Conservation (phyloP, 2,888 invertebrate species). For the Dorcus parallelipipedus region DNA sequence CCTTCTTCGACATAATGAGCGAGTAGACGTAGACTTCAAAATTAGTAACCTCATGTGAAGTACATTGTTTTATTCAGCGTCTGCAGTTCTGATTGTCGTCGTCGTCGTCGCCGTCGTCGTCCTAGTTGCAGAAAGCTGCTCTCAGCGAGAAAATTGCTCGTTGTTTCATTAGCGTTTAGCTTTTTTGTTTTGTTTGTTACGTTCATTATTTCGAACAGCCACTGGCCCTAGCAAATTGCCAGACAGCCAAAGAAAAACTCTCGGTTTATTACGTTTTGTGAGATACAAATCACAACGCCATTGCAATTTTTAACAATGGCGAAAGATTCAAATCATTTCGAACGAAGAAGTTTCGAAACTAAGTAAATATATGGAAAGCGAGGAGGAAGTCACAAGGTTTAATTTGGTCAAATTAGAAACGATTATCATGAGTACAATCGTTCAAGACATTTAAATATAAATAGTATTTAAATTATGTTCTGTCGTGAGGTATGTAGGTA, state of each 20-base stretch:
- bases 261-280: slow-evolving; percentile 19
- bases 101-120: background rate
- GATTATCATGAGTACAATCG: too few relatives aligned
- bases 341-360: too few relatives aligned
- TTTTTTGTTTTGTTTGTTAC: slow-evolving; percentile 23
- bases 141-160: slow-evolving; percentile 18
- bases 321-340: too few relatives aligned
- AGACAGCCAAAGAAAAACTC: slow-evolving; percentile 16
- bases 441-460: too few relatives aligned
- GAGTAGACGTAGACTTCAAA: slow-evolving; percentile 10
- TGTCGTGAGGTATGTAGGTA: too few relatives aligned
- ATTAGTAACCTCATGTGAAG: slow-evolving; percentile 11
- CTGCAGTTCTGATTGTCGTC: slow-evolving; percentile 10
- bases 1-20: slow-evolving; percentile 30
- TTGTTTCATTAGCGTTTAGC: slow-evolving; percentile 25
- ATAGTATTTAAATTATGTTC: too few relatives aligned
- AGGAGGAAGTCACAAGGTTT: too few relatives aligned
- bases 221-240: slow-evolving; percentile 15
- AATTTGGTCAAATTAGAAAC: too few relatives aligned
- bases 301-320: too few relatives aligned
- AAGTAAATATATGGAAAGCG: too few relatives aligned
- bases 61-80: slow-evolving; percentile 12
- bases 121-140: background rate
- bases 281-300: too few relatives aligned
- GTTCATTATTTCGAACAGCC: slow-evolving; percentile 20